Conservation (phyloP, 2,888 invertebrate genomes). For the Meghimatium bilineatum region DNA sequence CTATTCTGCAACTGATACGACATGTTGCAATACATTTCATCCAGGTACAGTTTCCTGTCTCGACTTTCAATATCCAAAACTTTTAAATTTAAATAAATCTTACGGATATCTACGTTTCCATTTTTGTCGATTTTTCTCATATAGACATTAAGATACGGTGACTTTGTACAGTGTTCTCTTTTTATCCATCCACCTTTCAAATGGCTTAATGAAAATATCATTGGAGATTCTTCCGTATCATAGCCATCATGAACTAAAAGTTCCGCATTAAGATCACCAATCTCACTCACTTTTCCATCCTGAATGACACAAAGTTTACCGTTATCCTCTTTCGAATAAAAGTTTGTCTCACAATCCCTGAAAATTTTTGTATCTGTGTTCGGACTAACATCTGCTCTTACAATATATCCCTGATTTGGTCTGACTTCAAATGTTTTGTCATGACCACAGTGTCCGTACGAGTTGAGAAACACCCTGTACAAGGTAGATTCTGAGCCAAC, state of each 20-base stretch:
- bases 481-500: not conserved
- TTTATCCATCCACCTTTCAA: not conserved
- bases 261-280: slow-evolving; percentile 39
- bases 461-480: slow-evolving; percentile 38
- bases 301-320: slow-evolving; percentile 26
- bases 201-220: slow-evolving; percentile 4
- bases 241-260: slow-evolving; percentile 31
- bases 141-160: slow-evolving; percentile 25
- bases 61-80: slow-evolving; percentile 39
- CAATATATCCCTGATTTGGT: not conserved
- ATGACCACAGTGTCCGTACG: slow-evolving; percentile 24
- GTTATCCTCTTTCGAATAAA: slow-evolving; percentile 15
- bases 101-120: slow-evolving; percentile 2
- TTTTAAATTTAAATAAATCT: slow-evolving; percentile 26
- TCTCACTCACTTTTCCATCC: slow-evolving; percentile 12
- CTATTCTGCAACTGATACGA: slow-evolving; percentile 22
- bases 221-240: not conserved
- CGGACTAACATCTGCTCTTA: slow-evolving; percentile 17
- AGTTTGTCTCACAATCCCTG: slow-evolving; percentile 37
- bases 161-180: slow-evolving; percentile 30
- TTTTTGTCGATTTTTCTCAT: slow-evolving; percentile 23
- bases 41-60: slow-evolving; percentile 11
- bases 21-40: slow-evolving; percentile 23
- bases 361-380: slow-evolving; percentile 17
- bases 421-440: not conserved